These are phyloP conservation scores for Altica lythri DNA, from an alignment of 2,888 invertebrate genomes.

Conservation along the genomic window DNA sequence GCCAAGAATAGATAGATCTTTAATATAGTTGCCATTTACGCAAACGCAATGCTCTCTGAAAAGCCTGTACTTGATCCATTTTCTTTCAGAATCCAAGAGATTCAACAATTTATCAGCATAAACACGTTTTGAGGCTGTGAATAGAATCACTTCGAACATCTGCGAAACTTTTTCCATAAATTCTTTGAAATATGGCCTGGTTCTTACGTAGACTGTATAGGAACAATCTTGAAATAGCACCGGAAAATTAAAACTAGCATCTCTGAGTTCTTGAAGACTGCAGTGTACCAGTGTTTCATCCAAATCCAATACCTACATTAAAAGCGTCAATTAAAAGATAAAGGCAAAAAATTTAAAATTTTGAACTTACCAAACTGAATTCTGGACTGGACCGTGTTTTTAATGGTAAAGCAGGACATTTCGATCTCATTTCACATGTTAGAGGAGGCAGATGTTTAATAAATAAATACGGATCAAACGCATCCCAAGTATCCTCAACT, in stretches of 20 bases:
- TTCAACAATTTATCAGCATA: slow-evolving; percentile 94
- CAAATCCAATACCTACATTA: slow-evolving; percentile 63
- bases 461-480: slow-evolving; percentile 88
- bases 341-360: background rate
- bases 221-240: slow-evolving; percentile 90
- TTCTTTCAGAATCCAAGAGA: slow-evolving; percentile 84
- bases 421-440: slow-evolving; percentile 74
- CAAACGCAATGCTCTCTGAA: slow-evolving; percentile 96
- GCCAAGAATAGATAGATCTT: slow-evolving; percentile 91
- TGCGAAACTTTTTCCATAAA: slow-evolving; percentile 74
- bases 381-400: slow-evolving; percentile 92
- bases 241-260: slow-evolving; percentile 92
- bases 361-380: slow-evolving; percentile 80
- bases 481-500: slow-evolving; percentile 70
- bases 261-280: slow-evolving; percentile 86
- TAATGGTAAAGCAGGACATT: slow-evolving; percentile 83
- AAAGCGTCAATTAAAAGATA: background rate
- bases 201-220: slow-evolving; percentile 83
- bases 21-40: slow-evolving; percentile 95
- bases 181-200: slow-evolving; percentile 88
- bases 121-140: slow-evolving; percentile 94
- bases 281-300: slow-evolving; percentile 97
- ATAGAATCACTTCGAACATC: slow-evolving; percentile 72
- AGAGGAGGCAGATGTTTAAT: slow-evolving; percentile 88
- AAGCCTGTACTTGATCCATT: slow-evolving; percentile 88